phyloP scores from a whole-genome alignment of 2,797 vertebrate species.

The Amniataba percoides region DNA sequence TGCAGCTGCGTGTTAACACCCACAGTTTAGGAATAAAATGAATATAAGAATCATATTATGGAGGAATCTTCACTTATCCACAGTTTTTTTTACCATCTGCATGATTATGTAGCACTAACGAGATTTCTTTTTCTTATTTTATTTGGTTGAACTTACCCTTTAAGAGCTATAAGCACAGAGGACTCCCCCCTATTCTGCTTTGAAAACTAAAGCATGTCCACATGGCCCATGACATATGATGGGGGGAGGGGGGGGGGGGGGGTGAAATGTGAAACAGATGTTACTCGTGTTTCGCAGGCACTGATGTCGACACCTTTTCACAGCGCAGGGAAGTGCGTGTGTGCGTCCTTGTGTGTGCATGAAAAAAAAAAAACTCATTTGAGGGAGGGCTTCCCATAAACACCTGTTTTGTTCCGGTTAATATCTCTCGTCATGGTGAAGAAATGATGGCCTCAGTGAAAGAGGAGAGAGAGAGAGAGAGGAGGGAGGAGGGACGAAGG shows the following conservation, averaged over 20 bases:
- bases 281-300: conserved; percentile 55
- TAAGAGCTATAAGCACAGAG: background rate
- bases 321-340: conserved; percentile 22
- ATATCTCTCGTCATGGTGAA: conserved; percentile 72
- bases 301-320: conserved; percentile 72
- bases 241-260: background rate
- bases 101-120: no score
- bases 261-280: conserved; percentile 76
- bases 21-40: conserved; percentile 16
- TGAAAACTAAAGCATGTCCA: conserved; percentile 49
- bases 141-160: conserved; percentile 3
- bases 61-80: background rate
- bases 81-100: background rate
- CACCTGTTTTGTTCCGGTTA: conserved; percentile 82
- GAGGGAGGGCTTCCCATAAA: conserved; percentile 77
- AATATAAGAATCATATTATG: background rate
- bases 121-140: background rate
- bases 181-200: background rate
- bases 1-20: conserved; percentile 9
- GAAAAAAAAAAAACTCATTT: conserved; percentile 44
- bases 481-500: conserved; percentile 34
- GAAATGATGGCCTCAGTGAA: conserved; percentile 73
- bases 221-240: conserved; percentile 54
- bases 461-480: conserved; percentile 59
- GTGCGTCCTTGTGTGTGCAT: conserved; percentile 32